Evolutionary conservation across 2,888 invertebrate species (phyloP), one percentile per base, ranked within the genome.

Genomic region (Drosophila limbata): DNA sequence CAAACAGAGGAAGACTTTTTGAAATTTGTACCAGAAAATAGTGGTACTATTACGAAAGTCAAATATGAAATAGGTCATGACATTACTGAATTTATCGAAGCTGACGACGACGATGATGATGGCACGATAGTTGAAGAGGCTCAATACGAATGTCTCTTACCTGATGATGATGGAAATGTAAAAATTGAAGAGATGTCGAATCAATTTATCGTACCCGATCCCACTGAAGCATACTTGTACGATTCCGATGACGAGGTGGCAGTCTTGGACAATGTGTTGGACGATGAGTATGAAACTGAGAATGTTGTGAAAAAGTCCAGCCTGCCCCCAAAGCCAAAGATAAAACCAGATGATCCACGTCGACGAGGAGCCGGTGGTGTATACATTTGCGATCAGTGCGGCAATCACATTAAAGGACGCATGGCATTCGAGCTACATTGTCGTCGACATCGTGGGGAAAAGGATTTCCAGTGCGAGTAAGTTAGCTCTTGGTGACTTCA

Each of bases 361-460:
- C 68, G 87, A 0, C 66, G 84, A 0, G 89, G 89, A 11, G 73
- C 89, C 9, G 84, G 84, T 4, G 88, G 87, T 9, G 67, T 88
- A 2, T 84, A 87, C 40, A 88, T 85, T 13, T 85, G 85, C 50
- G 85, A 85, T 33, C 85, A 87, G 51, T 85, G 85, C 17, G 85
- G 85, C 11, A 85, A 89, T 56, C 88, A 88, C 40, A 76, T 88
- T 6, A 84, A 82, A 35, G 89, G 83, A 6, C 83, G 88, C 25
- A 87, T 87, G 85, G 88, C 85, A 4, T 85, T 85, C 11, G 85
- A 88, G 19, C 45, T 89, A 3, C 85, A 85, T 28, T 89, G 89
- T 4, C 89, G 89, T 15, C 82, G 85, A 0, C 85, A 85, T 66
- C 85, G 88, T 2, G 85, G 85, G 5, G 89, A 85, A n/a, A 88